Evolutionary conservation across 2,888 invertebrate genomes (phyloP).

Genomic region (Nephrocerus scutellatus): DNA sequence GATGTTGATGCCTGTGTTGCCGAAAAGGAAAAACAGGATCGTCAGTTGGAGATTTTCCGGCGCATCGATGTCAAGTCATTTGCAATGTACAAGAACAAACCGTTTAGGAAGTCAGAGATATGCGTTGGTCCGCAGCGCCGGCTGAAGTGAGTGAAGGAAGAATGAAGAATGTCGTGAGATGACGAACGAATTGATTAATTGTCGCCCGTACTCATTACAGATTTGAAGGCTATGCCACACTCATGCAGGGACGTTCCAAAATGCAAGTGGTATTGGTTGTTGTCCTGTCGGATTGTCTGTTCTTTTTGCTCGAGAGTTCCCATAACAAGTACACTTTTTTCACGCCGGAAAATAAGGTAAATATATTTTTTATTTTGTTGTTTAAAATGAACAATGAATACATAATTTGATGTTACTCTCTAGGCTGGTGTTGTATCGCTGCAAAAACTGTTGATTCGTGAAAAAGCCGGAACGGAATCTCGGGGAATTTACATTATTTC

Average conservation of each 20-base stretch:
- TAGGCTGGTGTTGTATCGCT: slow-evolving; percentile 89
- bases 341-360: slow-evolving; percentile 87
- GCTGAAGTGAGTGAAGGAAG: slow-evolving; percentile 57
- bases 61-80: slow-evolving; percentile 89
- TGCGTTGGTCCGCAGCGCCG: slow-evolving; percentile 74
- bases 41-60: slow-evolving; percentile 86
- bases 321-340: slow-evolving; percentile 84
- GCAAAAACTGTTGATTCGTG: slow-evolving; percentile 83
- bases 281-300: slow-evolving; percentile 83
- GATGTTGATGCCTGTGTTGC: slow-evolving; percentile 91
- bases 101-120: slow-evolving; percentile 91
- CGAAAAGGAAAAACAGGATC: slow-evolving; percentile 80
- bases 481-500: slow-evolving; percentile 88
- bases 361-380: too few species aligned
- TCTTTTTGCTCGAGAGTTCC: slow-evolving; percentile 86
- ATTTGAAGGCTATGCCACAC: slow-evolving; percentile 81
- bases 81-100: slow-evolving; percentile 72
- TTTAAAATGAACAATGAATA: neutral
- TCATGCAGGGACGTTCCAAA: slow-evolving; percentile 88
- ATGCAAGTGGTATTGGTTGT: slow-evolving; percentile 83
- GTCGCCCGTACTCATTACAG: slow-evolving; percentile 46
- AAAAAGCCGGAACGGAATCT: slow-evolving; percentile 87
- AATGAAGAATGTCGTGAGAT: neutral
- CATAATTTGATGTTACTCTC: slow-evolving; percentile 20
- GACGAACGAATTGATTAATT: too few species aligned